Percentiles rank a stretch among this genome's conserved stretches.
phyloP scores from a whole-genome alignment of 1,140 invertebrate genomes.

The Antheraea pernyi region DNA sequence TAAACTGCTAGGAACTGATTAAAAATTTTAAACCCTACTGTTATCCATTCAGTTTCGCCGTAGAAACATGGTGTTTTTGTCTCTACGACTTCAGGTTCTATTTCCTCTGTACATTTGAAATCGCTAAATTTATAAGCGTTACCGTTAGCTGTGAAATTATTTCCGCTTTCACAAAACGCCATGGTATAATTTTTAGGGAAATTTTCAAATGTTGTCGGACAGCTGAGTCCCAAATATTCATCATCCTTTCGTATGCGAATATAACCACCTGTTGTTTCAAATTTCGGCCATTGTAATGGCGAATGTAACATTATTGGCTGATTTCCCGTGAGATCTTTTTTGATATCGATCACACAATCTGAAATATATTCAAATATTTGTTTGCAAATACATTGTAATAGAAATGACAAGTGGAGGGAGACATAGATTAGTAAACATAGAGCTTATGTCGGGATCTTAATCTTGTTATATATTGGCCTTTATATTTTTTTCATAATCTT shows the following conservation, averaged over 20 bases:
- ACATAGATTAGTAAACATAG: too few species aligned
- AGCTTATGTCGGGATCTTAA: too few species aligned
- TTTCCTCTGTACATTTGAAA: conserved; percentile 41
- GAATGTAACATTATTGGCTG: conserved; percentile 24
- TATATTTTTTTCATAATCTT: too few species aligned
- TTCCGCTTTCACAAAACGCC: conserved; percentile 44
- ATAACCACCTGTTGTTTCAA: conserved; percentile 9
- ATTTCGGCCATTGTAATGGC: conserved; percentile 9
- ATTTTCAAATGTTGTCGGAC: conserved; percentile 24
- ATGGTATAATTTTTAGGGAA: conserved; percentile 18
- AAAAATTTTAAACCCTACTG: conserved; percentile 41
- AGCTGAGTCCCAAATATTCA: conserved; percentile 27
- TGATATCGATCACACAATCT: background rate
- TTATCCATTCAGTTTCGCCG: conserved; percentile 32
- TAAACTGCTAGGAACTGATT: conserved; percentile 44
- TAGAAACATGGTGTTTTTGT: conserved; percentile 28
- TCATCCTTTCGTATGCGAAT: conserved; percentile 28
- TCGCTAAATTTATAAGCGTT: conserved; percentile 36
- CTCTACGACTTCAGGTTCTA: conserved; percentile 21
- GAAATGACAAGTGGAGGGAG: too few species aligned
- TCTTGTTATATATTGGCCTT: too few species aligned
- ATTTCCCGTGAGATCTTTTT: conserved; percentile 9
- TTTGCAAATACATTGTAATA: too few species aligned
- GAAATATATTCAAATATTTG: background rate
- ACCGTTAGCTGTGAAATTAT: conserved; percentile 34